Evolutionary conservation across 2,888 invertebrate species (phyloP), one percentile per base, ranked within the genome.

Genomic region (Sturmia bella): DNA sequence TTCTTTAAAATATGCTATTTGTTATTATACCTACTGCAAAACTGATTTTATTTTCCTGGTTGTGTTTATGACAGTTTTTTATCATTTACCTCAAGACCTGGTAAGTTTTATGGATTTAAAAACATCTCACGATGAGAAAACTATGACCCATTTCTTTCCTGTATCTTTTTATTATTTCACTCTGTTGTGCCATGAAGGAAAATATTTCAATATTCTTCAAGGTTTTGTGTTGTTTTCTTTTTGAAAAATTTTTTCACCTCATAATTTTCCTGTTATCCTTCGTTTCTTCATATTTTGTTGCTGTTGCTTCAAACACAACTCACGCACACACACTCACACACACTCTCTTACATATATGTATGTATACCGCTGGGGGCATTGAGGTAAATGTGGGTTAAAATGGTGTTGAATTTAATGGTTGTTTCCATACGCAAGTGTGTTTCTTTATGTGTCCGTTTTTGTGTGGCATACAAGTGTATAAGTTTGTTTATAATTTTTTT

Each of bases 191-290:
- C 50, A 17, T 37, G 27, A 45, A 15, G 0, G 32, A 59, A 68
- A 68, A 37, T 52, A 68, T 57, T 64, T 56, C 57, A 72, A 59
- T 66, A 48, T 37, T 72, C 50, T 52, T 57, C 4, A 19, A 69
- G 27, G 48, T 66, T n/a, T 64, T 41, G 15, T 57, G 27, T 64
- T 7, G 9, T 7, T 17, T 64, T 50, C 32, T 59, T 48, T 21
- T 15, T 19, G 13, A 37, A 57, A 45, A 9, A n/a, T n/a, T 48
- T 70, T 70, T 68, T 76, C 27, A 63, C 64, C 21, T 72, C 78
- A 78, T 78, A 78, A 72, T 78, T 78, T 66, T 72, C 21, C 64
- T 78, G 64, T 72, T 78, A 72, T 72, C 72, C 64, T 72, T 63
- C 57, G 7, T 45, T 52, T 17, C 3, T 52, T 50, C 15, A 17